phyloP scores from a whole-genome alignment of 2,888 invertebrate genomes.

The Drosophila nigricruria region DNA sequence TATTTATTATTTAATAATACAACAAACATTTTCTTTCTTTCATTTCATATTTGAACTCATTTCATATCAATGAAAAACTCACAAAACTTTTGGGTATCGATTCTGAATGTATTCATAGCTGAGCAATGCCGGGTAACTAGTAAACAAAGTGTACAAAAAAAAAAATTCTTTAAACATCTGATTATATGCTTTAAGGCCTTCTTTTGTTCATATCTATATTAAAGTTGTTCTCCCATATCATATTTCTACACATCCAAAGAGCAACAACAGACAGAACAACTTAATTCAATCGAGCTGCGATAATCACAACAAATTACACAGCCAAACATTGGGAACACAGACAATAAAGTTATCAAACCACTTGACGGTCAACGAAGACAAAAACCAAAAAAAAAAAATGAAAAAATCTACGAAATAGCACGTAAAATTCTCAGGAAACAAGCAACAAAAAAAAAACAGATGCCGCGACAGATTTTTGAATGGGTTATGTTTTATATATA shows the following conservation, averaged over 20 bases:
- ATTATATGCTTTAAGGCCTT: constrained; percentile 14
- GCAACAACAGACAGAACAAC: constrained; percentile 1
- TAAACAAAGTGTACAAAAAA: too few species aligned
- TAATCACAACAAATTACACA: constrained; percentile 66
- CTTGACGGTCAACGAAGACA: constrained; percentile 49
- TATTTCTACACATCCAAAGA: constrained; percentile 24
- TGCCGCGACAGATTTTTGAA: constrained; percentile 64
- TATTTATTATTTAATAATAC: too few species aligned
- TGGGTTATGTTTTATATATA: constrained; percentile 23
- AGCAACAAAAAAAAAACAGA: constrained; percentile 28
- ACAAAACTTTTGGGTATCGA: too few species aligned
- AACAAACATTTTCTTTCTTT: too few species aligned
- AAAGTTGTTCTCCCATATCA: constrained; percentile 35
- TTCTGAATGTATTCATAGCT: too few species aligned
- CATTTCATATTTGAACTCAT: too few species aligned
- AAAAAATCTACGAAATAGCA: constrained; percentile 40
- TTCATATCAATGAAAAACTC: too few species aligned
- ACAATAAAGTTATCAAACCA: constrained; percentile 69
- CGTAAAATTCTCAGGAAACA: constrained; percentile 62
- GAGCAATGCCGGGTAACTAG: neutral
- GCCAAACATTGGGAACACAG: constrained; percentile 33
- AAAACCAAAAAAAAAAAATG: neutral
- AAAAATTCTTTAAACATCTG: constrained; percentile 18
- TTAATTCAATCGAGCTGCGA: constrained; percentile 47
- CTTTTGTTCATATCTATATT: constrained; percentile 33